Percentiles rank a stretch among this genome's conserved stretches.
Conservation (phyloP, 2,888 invertebrate species). For the Eupithecia insigniata region DNA sequence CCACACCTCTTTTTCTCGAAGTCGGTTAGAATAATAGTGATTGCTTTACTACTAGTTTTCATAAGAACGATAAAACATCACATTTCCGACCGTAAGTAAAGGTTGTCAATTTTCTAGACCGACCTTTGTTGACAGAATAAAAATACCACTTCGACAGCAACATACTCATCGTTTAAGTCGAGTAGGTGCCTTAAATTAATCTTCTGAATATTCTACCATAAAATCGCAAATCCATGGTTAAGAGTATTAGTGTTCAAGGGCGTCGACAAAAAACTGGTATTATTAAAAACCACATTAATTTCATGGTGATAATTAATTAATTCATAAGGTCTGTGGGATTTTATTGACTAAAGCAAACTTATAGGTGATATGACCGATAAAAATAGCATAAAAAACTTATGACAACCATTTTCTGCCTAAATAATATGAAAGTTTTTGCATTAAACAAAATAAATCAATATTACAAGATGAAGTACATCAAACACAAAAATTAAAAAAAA, state of each 20-base stretch:
- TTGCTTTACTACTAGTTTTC: not conserved
- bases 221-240: slow-evolving; percentile 17
- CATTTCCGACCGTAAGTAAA: not conserved
- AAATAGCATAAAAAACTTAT: not conserved
- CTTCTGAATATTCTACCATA: slow-evolving; percentile 10
- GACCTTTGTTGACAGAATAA: not conserved
- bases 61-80: not conserved
- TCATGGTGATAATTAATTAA: slow-evolving; percentile 16
- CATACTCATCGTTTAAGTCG: not conserved
- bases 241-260: slow-evolving; percentile 17
- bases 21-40: not conserved
- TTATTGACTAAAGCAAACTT: not conserved
- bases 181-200: not conserved
- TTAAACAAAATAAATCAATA: too few species aligned
- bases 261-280: slow-evolving; percentile 12
- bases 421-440: too few species aligned
- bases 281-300: slow-evolving; percentile 16
- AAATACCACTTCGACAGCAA: not conserved
- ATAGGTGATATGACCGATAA: not conserved
- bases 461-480: too few species aligned
- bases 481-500: too few species aligned
- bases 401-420: not conserved
- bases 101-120: not conserved
- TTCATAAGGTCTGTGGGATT: slow-evolving; percentile 10
- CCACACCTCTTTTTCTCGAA: too few species aligned